phyloP scores from a whole-genome alignment of 2,113 vertebrate species.

The Anolis carolinensis region DNA sequence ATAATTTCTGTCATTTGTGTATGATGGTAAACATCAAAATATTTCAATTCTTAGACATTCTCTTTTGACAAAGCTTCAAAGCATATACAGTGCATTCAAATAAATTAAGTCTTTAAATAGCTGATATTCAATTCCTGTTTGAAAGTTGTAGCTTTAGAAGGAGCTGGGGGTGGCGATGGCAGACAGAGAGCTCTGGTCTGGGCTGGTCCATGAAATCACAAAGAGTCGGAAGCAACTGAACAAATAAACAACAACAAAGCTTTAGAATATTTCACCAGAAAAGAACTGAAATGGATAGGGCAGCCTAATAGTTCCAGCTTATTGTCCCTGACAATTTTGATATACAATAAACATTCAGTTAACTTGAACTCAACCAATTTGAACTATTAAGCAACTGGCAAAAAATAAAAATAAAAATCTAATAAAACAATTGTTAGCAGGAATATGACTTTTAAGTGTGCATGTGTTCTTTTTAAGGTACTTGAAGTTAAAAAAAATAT shows the following conservation, averaged over 20 bases:
- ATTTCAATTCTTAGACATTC: not conserved
- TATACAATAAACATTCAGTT: not conserved
- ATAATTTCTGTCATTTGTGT: not conserved
- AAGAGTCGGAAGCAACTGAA: no score
- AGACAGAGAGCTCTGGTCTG: no score
- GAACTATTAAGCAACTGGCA: no score
- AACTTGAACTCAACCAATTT: no score
- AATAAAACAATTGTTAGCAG: no score
- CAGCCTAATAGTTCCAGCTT: not conserved
- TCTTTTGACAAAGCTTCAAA: not conserved
- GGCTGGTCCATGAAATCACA: no score
- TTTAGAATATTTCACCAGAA: not conserved
- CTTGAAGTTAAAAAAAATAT: no score
- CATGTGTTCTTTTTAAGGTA: no score
- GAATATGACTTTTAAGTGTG: no score
- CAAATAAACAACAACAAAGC: no score
- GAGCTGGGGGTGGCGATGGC: no score
- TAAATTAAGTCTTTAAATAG: not conserved
- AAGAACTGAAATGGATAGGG: not conserved
- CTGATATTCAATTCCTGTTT: not conserved
- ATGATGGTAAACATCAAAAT: not conserved
- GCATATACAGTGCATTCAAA: not conserved
- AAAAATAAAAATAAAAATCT: no score
- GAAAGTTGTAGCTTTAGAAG: not conserved
- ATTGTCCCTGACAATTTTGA: not conserved